Evolutionary conservation across 2,888 invertebrate species (phyloP).

Genomic region (Perizoma affinitatum): DNA sequence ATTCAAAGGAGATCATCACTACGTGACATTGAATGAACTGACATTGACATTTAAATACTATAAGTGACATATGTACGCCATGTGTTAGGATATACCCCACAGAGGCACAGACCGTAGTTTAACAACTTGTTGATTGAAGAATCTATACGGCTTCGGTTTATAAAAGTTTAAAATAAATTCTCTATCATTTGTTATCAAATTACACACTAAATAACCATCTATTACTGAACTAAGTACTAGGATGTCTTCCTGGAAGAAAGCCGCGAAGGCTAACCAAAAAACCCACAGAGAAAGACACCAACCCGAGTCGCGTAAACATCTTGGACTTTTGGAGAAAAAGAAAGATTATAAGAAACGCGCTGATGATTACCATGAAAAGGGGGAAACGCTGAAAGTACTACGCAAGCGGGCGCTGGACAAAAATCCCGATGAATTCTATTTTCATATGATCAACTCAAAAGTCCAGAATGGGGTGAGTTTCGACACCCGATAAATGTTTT

Average conservation of each 20-base stretch:
- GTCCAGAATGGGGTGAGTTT: constrained; percentile 82
- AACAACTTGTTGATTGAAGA: too few relatives aligned
- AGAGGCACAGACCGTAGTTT: too few relatives aligned
- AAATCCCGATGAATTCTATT: constrained; percentile 99
- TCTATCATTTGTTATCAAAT: too few relatives aligned
- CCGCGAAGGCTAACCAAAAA: constrained; percentile 92
- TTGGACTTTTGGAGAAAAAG: constrained; percentile 94
- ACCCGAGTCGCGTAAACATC: constrained; percentile 89
- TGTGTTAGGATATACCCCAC: too few relatives aligned
- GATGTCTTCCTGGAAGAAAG: constrained; percentile 97
- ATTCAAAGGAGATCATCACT: too few relatives aligned
- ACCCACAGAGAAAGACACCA: constrained; percentile 94
- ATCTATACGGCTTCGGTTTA: too few relatives aligned
- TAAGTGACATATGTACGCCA: too few relatives aligned
- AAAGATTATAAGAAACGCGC: constrained; percentile 93
- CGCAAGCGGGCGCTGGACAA: constrained; percentile 93
- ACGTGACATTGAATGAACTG: too few relatives aligned
- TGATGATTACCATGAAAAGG: constrained; percentile 91
- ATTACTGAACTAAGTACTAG: too few relatives aligned
- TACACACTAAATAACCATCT: too few relatives aligned
- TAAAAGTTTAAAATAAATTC: too few relatives aligned
- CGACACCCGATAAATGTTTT: not conserved
- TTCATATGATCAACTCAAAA: constrained; percentile 97
- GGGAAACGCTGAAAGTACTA: constrained; percentile 91
- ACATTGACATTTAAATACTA: too few relatives aligned